These are phyloP conservation scores for Brachyalestes nurse DNA, from an alignment of 2,797 vertebrate genomes.

Conservation along the genomic window DNA sequence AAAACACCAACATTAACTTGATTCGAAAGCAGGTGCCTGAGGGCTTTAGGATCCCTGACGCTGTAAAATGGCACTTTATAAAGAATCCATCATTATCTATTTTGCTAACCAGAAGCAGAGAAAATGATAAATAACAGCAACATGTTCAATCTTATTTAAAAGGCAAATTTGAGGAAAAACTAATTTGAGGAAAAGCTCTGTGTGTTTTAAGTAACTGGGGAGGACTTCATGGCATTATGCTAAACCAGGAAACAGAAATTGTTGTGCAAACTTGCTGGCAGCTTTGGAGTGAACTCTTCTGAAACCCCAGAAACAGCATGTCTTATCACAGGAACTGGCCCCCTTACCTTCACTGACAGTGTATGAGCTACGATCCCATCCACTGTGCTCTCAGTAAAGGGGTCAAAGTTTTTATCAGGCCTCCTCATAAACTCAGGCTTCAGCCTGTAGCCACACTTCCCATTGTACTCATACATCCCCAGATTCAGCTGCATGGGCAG, in stretches of 20 bases:
- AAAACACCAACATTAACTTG: neutral
- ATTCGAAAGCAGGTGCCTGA: neutral
- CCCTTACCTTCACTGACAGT: conserved; percentile 91
- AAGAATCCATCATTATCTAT: neutral
- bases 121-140: neutral
- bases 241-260: too few species aligned
- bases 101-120: too few species aligned
- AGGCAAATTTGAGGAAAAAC: neutral
- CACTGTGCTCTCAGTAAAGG: conserved; percentile 94
- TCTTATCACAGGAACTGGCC: neutral
- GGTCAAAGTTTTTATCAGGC: conserved; percentile 96
- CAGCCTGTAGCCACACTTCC: conserved; percentile 92
- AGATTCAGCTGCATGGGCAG: conserved; percentile 98
- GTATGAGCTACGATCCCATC: conserved; percentile 98
- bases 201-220: too few species aligned
- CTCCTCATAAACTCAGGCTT: conserved; percentile 99
- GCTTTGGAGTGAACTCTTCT: neutral
- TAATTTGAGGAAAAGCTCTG: neutral
- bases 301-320: neutral
- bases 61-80: neutral
- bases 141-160: neutral
- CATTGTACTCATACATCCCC: conserved; percentile 98
- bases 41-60: neutral
- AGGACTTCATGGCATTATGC: too few species aligned
- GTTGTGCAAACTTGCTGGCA: neutral